Base-by-base conservation (phyloP, 2,888 invertebrate species). In the Tenodera sinensis region DNA sequence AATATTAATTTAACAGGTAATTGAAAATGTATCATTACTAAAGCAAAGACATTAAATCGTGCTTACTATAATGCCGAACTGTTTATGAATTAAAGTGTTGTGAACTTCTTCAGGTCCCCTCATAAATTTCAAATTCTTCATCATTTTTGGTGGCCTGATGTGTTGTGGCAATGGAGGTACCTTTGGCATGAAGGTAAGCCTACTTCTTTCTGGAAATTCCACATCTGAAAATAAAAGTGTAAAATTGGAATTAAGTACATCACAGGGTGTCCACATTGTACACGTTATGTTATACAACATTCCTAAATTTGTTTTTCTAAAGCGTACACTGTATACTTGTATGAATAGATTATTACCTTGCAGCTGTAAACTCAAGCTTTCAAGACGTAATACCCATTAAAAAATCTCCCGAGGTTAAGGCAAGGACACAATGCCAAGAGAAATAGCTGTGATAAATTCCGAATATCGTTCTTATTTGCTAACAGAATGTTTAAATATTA, bases 21-120 rank as follows among this genome's bases (percentile, higher is more conserved):
- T 12, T 42, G 42, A 12, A 42, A 42, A 12, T 12, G 12, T 12
- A 28, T 82, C 1, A n/a, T 30, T n/a, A 82, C 81, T 30, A 28
- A 30, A 20, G 28, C 8, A 28, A 27, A 85, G n/a, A 89, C 89
- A 71, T 42, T 12, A 85, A n/a, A 54, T 83, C 28, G 90, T 91
- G 93, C 95, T 94, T 94, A 98, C 98, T 93, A 98, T 95, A 91
- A 99, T 96, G 84, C 98, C 99, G 95, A 96, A 99, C 92, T 99
- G 99, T 92, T 97, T 96, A 92, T 99, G 96, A 90, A 98, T 94
- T 20, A 99, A 94, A 88, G 95, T 95, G 91, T 97, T 99, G 92
- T 99, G 98, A 34, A 98, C 92, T 8, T 93, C 91, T 93, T 99
- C 99, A 0, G 98, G 98, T 0, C 99, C 99, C 92, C 98, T 94